Conservation (phyloP, 2,888 invertebrate genomes). For the Bedellia somnulentella region DNA sequence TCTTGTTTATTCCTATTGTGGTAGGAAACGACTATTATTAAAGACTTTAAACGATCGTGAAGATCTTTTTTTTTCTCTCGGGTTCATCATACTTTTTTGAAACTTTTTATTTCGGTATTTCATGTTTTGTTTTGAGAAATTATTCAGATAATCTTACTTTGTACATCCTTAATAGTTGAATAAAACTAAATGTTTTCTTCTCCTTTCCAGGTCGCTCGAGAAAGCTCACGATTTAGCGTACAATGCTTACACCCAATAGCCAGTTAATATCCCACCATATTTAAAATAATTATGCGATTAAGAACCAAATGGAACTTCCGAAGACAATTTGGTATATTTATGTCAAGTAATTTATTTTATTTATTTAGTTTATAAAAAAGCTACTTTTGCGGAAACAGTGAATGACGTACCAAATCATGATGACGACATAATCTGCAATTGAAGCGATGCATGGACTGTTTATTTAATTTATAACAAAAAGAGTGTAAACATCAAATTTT, state of each 20-base stretch:
- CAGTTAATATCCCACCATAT: slow-evolving; percentile 24
- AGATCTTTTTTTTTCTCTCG: no score
- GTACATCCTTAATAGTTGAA: no score
- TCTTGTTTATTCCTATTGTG: no score
- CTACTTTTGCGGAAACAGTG: neutral
- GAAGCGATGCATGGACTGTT: neutral
- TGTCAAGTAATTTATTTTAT: slow-evolving; percentile 4
- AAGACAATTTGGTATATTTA: slow-evolving; percentile 4
- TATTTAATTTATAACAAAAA: no score
- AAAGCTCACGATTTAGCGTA: slow-evolving; percentile 63
- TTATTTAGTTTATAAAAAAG: slow-evolving; percentile 1
- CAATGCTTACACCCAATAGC: slow-evolving; percentile 56
- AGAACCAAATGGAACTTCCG: slow-evolving; percentile 8
- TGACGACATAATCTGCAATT: neutral
- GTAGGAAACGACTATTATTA: no score
- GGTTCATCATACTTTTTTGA: no score
- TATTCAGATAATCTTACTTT: no score
- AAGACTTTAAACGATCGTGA: no score
- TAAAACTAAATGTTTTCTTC: slow-evolving; percentile 7
- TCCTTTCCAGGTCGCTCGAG: slow-evolving; percentile 42
- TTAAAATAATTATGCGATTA: slow-evolving; percentile 12
- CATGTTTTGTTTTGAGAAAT: no score
- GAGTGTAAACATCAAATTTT: no score
- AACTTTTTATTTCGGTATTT: no score
- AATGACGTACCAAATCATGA: neutral